Evolutionary conservation across 2,888 invertebrate species (phyloP).

Genomic region (Apodemia zela): DNA sequence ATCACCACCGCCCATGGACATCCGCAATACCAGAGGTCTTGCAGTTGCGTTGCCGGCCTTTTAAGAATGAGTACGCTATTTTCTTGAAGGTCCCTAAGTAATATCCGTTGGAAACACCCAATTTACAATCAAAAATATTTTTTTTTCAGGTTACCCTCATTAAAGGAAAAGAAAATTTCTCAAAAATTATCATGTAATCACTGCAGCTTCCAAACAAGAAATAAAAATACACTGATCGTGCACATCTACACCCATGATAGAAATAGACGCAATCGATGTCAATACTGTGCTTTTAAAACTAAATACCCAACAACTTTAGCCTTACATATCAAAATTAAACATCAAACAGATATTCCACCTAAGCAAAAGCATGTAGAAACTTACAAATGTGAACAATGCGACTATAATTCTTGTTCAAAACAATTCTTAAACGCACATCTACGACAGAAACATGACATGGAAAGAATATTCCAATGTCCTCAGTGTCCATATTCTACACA

Average conservation of each 20-base stretch:
- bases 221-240: constrained; percentile 46
- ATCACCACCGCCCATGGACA: too few species aligned
- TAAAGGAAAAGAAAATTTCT: constrained; percentile 22
- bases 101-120: too few species aligned
- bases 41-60: too few species aligned
- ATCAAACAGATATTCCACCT: constrained; percentile 35
- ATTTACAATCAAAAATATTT: neutral
- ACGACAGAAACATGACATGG: constrained; percentile 40
- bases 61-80: too few species aligned
- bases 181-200: constrained; percentile 40
- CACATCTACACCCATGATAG: constrained; percentile 45
- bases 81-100: too few species aligned
- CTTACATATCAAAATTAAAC: constrained; percentile 47
- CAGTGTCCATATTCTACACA: constrained; percentile 39
- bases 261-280: constrained; percentile 42
- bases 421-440: constrained; percentile 42
- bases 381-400: constrained; percentile 40
- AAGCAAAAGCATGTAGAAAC: constrained; percentile 22
- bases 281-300: constrained; percentile 46
- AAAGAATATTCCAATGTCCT: constrained; percentile 39
- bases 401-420: constrained; percentile 38
- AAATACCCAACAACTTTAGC: constrained; percentile 46
- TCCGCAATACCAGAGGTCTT: too few species aligned
- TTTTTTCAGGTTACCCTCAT: constrained; percentile 16
- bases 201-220: constrained; percentile 48